Evolutionary conservation across 2,113 vertebrate species (phyloP).

Genomic region (Tetraodon nigroviridis): DNA sequence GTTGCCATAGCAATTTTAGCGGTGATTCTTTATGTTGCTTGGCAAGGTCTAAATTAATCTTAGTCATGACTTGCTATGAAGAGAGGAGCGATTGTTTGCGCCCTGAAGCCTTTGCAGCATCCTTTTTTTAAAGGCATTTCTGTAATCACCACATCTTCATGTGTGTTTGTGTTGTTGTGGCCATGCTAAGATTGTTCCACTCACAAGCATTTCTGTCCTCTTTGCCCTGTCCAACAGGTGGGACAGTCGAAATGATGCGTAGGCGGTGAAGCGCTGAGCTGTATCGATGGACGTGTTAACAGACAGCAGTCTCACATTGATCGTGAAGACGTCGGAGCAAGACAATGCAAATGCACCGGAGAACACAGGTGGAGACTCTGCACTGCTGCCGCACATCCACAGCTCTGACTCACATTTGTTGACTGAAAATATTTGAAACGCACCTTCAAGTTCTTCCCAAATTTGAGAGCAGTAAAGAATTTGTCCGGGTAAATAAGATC

Average conservation of each 20-base stretch:
- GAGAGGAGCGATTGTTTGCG: slow-evolving; percentile 47
- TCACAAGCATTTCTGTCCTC: slow-evolving; percentile 24
- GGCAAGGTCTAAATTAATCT: slow-evolving; percentile 68
- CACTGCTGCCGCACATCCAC: neutral
- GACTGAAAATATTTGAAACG: no score
- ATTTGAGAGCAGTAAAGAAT: slow-evolving; percentile 24
- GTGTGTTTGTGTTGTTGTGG: slow-evolving; percentile 11
- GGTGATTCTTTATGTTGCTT: slow-evolving; percentile 63
- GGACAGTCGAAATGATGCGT: slow-evolving; percentile 81
- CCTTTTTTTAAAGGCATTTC: slow-evolving; percentile 7
- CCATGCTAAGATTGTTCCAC: slow-evolving; percentile 13
- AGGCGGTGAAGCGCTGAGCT: slow-evolving; percentile 82
- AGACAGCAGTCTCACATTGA: slow-evolving; percentile 87
- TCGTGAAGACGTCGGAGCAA: slow-evolving; percentile 84
- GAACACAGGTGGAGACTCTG: slow-evolving; percentile 74
- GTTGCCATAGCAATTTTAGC: slow-evolving; percentile 73
- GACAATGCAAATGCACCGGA: slow-evolving; percentile 84
- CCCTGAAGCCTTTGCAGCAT: slow-evolving; percentile 7
- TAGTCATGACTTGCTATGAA: slow-evolving; percentile 36
- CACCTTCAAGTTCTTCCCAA: neutral
- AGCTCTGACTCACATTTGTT: neutral
- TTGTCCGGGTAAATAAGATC: slow-evolving; percentile 36
- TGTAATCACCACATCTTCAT: slow-evolving; percentile 30
- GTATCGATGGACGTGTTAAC: slow-evolving; percentile 97
- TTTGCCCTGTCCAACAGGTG: slow-evolving; percentile 74